Evolutionary conservation across 2,888 invertebrate genomes (phyloP).

Genomic region (Cantharis rufa): DNA sequence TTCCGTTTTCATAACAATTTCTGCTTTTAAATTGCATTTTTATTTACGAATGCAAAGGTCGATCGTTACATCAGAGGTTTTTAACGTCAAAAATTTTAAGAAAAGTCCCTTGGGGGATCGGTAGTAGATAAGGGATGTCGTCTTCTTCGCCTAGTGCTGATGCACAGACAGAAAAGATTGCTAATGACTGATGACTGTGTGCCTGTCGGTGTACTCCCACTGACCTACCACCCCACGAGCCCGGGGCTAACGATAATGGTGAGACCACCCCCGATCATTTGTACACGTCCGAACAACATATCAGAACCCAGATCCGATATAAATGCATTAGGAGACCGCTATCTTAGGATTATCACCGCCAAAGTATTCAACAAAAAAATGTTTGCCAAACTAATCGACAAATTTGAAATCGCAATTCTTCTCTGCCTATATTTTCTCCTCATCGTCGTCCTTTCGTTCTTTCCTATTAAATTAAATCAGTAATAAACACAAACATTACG

Average conservation of each 20-base stretch:
- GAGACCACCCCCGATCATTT: conserved; percentile 39
- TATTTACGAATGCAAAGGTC: neutral
- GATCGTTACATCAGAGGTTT: neutral
- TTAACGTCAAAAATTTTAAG: neutral
- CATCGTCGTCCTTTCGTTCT: too few relatives aligned
- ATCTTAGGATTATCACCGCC: conserved; percentile 27
- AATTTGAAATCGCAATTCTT: neutral
- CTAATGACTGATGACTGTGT: conserved; percentile 33
- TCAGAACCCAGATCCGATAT: conserved; percentile 33
- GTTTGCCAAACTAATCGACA: neutral
- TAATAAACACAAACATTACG: neutral
- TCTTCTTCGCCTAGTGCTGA: conserved; percentile 20
- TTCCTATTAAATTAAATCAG: neutral
- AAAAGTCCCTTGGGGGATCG: neutral
- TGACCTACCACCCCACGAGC: conserved; percentile 18
- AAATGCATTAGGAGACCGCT: conserved; percentile 34
- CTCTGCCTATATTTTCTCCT: neutral
- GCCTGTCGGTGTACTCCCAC: conserved; percentile 28
- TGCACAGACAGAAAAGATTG: conserved; percentile 23
- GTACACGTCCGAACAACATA: conserved; percentile 37
- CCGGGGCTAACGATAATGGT: conserved; percentile 37
- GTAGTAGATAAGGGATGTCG: conserved; percentile 13
- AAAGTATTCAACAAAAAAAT: neutral
- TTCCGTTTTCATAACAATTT: conserved; percentile 11
- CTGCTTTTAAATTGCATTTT: neutral